Conservation (phyloP, 2,113 vertebrate genomes). For the Pterocles orientalis region DNA sequence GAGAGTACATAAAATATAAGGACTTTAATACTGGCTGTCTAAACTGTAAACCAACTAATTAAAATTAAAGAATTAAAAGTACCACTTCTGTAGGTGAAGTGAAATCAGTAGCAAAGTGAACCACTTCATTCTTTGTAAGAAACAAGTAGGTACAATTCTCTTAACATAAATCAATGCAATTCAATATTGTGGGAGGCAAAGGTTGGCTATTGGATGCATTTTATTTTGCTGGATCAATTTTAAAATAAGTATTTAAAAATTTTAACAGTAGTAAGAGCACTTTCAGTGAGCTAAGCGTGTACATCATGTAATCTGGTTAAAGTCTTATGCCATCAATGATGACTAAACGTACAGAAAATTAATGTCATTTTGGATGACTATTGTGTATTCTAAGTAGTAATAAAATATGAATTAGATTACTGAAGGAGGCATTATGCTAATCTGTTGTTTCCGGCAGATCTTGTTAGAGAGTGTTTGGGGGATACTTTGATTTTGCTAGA, state of each 20-base stretch:
- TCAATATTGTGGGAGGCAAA: background rate
- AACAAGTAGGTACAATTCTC: background rate
- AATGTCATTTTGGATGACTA: background rate
- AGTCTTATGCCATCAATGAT: background rate
- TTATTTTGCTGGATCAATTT: background rate
- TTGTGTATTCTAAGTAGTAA: background rate
- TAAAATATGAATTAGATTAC: background rate
- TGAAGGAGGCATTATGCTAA: background rate
- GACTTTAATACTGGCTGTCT: background rate
- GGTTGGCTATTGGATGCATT: background rate
- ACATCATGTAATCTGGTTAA: background rate
- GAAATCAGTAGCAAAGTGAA: background rate
- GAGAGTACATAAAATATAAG: background rate
- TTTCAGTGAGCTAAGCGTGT: background rate
- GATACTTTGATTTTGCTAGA: background rate
- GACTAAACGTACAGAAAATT: background rate
- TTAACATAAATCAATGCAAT: background rate
- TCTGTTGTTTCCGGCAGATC: background rate
- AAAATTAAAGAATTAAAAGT: background rate
- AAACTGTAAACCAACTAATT: background rate
- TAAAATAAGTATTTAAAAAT: background rate
- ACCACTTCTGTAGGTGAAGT: background rate
- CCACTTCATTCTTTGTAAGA: background rate
- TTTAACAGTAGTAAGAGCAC: background rate
- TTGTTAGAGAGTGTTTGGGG: background rate